A percentile compares a stretch with the other conserved stretches of the same genome.
Evolutionary conservation across 2,797 vertebrate genomes (phyloP).

Genomic region (Halcyon leucocephala): DNA sequence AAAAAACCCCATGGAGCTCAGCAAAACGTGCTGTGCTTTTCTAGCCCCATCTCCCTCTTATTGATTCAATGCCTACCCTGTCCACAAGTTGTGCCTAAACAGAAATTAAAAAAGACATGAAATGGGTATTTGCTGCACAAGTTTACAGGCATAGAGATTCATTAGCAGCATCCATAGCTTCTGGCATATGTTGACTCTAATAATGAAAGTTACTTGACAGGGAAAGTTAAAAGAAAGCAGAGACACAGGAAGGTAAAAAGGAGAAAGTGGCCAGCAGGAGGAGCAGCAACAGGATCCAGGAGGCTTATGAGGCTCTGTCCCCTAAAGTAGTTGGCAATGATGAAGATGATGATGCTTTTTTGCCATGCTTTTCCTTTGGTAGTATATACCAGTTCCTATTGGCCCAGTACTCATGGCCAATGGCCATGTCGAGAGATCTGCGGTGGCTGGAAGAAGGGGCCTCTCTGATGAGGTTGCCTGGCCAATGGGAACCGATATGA

Average conservation of each 20-base stretch:
- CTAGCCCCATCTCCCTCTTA: background rate
- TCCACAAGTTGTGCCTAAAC: background rate
- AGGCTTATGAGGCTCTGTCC: background rate
- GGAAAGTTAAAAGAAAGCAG: background rate
- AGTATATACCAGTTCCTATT: background rate
- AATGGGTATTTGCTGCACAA: background rate
- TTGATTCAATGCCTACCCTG: background rate
- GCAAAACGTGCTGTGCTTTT: background rate
- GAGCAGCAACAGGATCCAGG: background rate
- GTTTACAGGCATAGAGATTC: background rate
- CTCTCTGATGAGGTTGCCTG: background rate
- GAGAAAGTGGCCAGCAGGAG: background rate
- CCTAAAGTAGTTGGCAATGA: background rate
- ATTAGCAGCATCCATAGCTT: background rate
- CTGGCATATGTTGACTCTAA: fast-evolving
- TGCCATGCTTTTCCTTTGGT: background rate
- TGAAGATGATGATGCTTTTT: background rate
- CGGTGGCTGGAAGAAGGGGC: background rate
- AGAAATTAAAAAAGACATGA: background rate
- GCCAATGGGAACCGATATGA: background rate
- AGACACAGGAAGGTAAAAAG: background rate
- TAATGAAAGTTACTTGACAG: background rate
- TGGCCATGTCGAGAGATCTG: fast-evolving
- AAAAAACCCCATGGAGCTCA: background rate
- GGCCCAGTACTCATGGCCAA: background rate